Conservation (phyloP, 2,113 vertebrate species). For the Callocephalon fimbriatum region DNA sequence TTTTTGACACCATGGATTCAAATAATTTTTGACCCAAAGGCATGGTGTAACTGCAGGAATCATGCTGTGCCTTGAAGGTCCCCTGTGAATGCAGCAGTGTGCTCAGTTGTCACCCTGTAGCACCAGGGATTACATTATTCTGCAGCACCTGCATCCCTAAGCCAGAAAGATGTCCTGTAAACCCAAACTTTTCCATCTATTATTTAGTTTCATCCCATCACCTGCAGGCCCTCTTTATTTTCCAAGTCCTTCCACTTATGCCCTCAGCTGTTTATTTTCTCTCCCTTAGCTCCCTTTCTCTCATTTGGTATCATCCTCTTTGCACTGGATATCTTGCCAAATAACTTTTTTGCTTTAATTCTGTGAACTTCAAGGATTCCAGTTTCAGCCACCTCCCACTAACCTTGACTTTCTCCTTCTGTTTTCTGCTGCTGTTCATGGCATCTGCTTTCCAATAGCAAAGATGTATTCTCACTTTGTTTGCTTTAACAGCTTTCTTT, state of each 20-base stretch:
- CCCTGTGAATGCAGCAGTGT: fast-evolving
- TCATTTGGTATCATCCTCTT: not conserved
- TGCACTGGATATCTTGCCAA: not conserved
- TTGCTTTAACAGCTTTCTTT: not conserved
- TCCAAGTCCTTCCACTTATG: not conserved
- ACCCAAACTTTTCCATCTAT: not conserved
- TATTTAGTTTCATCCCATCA: not conserved
- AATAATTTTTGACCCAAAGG: not conserved
- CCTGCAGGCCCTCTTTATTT: not conserved
- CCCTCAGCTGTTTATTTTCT: not conserved
- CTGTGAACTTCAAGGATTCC: not conserved
- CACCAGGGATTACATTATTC: not conserved
- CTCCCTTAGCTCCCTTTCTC: not conserved
- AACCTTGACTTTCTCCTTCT: not conserved
- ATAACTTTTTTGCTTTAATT: not conserved
- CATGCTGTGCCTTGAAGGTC: not conserved
- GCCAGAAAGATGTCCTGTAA: not conserved
- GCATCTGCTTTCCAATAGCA: not conserved
- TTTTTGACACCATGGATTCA: not conserved
- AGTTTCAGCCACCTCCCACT: fast-evolving
- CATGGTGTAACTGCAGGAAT: not conserved
- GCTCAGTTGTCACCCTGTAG: not conserved
- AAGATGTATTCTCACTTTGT: not conserved
- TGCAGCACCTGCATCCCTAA: not conserved
- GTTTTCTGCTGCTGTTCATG: not conserved